Evolutionary conservation across 2,113 vertebrate species (phyloP).

Genomic region (Meles meles): DNA sequence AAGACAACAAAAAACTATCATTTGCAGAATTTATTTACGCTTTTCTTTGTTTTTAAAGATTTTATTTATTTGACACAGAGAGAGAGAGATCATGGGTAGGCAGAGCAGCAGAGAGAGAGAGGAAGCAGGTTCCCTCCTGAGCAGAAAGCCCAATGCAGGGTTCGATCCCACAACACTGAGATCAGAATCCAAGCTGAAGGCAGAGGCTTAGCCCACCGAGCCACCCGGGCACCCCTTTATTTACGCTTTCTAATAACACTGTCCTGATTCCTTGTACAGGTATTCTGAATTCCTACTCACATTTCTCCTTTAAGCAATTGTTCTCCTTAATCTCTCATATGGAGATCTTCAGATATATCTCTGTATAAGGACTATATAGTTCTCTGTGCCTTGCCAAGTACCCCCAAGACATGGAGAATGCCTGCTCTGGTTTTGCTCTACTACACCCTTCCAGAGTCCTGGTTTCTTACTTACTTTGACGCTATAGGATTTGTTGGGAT

Average conservation of each 20-base stretch:
- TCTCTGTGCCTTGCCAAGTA: background rate
- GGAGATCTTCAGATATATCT: background rate
- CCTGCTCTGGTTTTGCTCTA: background rate
- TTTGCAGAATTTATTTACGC: background rate
- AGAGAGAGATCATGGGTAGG: too few species aligned
- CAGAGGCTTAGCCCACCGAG: too few species aligned
- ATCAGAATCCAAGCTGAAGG: too few species aligned
- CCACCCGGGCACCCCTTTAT: background rate
- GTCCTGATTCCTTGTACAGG: background rate
- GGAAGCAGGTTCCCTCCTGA: too few species aligned
- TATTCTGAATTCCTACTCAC: background rate
- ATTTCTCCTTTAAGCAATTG: background rate
- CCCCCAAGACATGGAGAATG: background rate
- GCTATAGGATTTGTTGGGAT: background rate
- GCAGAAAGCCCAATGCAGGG: too few species aligned
- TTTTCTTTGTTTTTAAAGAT: background rate
- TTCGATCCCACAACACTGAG: too few species aligned
- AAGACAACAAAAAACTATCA: background rate
- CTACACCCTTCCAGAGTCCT: too few species aligned
- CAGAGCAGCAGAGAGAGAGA: too few species aligned
- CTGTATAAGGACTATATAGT: accelerated
- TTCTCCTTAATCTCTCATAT: background rate
- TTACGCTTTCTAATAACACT: background rate
- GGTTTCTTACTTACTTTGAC: background rate
- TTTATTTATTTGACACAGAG: too few species aligned